These are phyloP conservation scores for Brenthis daphne DNA, from an alignment of 2,888 invertebrate species.

Conservation along the genomic window DNA sequence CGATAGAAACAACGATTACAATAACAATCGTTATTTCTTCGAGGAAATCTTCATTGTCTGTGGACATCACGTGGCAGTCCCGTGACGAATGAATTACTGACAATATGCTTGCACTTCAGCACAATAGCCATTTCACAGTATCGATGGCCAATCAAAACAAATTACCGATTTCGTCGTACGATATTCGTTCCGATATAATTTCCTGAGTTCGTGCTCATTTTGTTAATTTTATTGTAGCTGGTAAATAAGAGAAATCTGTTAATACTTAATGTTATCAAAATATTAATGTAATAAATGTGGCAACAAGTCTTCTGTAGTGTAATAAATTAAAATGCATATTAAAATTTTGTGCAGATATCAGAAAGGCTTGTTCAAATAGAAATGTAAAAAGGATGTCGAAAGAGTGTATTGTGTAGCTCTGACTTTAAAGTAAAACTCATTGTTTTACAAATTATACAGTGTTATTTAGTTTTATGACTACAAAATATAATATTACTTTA, in stretches of 20 bases:
- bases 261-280: slow-evolving; percentile 6
- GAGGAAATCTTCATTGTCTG: slow-evolving; percentile 30
- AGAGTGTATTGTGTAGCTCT: no score
- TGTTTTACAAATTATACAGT: no score
- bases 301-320: not conserved
- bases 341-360: no score
- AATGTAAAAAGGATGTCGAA: no score
- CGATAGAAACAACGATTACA: slow-evolving; percentile 13
- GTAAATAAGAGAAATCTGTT: slow-evolving; percentile 19
- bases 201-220: slow-evolving; percentile 55
- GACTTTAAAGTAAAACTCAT: no score
- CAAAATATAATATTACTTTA: no score
- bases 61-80: slow-evolving; percentile 53
- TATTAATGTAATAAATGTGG: not conserved
- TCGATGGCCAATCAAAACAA: slow-evolving; percentile 70
- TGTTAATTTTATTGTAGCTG: slow-evolving; percentile 41
- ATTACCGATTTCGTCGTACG: slow-evolving; percentile 70
- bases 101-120: slow-evolving; percentile 52
- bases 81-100: slow-evolving; percentile 66
- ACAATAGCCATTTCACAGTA: slow-evolving; percentile 69
- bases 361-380: no score
- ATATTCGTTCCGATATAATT: slow-evolving; percentile 78
- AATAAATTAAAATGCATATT: not conserved
- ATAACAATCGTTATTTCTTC: slow-evolving; percentile 33
- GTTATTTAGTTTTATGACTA: no score